Evolutionary conservation across 2,797 vertebrate genomes (phyloP).

Genomic region (Channa striata): DNA sequence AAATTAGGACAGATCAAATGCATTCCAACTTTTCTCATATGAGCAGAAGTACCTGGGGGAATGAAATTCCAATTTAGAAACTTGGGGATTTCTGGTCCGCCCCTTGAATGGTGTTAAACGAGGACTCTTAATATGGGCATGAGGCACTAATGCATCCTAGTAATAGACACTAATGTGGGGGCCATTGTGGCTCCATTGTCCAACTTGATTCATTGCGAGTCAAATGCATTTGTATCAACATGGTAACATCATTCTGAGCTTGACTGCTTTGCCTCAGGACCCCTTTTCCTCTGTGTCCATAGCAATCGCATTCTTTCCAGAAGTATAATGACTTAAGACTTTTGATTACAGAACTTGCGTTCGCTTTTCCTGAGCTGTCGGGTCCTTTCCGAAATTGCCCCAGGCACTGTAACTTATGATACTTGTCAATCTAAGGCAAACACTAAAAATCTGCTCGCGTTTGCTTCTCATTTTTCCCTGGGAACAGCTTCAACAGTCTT

Average conservation of each 20-base stretch:
- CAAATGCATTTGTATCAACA: constrained; percentile 62
- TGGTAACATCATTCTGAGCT: constrained; percentile 41
- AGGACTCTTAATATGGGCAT: constrained; percentile 79
- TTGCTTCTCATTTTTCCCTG: not conserved
- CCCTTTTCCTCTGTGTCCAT: constrained; percentile 45
- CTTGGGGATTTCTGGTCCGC: constrained; percentile 85
- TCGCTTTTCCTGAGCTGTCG: constrained; percentile 25
- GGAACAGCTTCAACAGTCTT: not conserved
- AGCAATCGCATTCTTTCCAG: constrained; percentile 42
- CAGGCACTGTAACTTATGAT: constrained; percentile 9
- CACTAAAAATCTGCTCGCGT: not conserved
- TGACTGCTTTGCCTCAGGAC: constrained; percentile 67
- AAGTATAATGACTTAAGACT: constrained; percentile 53
- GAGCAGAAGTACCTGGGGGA: constrained; percentile 87
- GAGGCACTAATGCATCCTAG: constrained; percentile 77
- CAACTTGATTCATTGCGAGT: constrained; percentile 78
- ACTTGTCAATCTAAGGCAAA: constrained; percentile 20
- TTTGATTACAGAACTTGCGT: constrained; percentile 59
- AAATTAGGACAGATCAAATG: constrained; percentile 91
- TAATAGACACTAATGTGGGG: constrained; percentile 82
- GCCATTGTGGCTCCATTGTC: constrained; percentile 80
- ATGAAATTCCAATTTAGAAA: constrained; percentile 90
- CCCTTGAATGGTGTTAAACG: constrained; percentile 84
- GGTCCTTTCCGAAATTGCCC: constrained; percentile 12
- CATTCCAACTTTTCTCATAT: constrained; percentile 89